These are phyloP conservation scores for Anas bahamensis DNA, from an alignment of 2,797 vertebrate species.

Conservation along the genomic window DNA sequence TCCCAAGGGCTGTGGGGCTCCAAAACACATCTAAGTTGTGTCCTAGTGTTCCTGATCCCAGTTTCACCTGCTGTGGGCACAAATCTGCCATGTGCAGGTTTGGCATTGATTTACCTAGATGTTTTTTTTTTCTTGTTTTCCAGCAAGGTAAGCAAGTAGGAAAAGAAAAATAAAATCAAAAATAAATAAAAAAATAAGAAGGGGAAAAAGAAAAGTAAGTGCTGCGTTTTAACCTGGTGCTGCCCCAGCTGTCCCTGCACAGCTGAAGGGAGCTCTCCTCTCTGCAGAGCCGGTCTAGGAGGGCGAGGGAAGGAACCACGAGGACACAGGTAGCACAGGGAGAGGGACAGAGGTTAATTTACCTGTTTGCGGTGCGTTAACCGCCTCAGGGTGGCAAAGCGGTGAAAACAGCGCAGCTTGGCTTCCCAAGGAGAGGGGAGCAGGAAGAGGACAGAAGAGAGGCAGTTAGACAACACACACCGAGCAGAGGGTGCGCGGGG, in stretches of 20 bases:
- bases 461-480: constrained; percentile 65
- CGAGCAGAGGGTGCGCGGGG: neutral
- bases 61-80: neutral
- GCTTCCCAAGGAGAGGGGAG: constrained; percentile 72
- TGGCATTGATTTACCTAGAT: neutral
- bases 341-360: constrained; percentile 52
- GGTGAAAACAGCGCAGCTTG: constrained; percentile 19
- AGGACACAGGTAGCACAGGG: neutral
- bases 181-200: neutral
- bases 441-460: constrained; percentile 78
- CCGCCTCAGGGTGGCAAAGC: constrained; percentile 60
- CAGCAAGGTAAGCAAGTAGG: neutral
- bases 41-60: neutral
- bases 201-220: neutral
- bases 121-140: neutral
- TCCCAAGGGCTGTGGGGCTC: neutral
- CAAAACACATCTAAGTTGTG: neutral
- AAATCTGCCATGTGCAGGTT: neutral
- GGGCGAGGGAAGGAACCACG: neutral
- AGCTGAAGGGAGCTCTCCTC: neutral
- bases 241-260: neutral
- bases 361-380: constrained; percentile 48
- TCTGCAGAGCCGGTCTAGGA: neutral
- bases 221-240: neutral
- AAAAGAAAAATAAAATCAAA: neutral